Evolutionary conservation across 2,797 vertebrate genomes (phyloP).

Genomic region (Sebastes hubbsi): DNA sequence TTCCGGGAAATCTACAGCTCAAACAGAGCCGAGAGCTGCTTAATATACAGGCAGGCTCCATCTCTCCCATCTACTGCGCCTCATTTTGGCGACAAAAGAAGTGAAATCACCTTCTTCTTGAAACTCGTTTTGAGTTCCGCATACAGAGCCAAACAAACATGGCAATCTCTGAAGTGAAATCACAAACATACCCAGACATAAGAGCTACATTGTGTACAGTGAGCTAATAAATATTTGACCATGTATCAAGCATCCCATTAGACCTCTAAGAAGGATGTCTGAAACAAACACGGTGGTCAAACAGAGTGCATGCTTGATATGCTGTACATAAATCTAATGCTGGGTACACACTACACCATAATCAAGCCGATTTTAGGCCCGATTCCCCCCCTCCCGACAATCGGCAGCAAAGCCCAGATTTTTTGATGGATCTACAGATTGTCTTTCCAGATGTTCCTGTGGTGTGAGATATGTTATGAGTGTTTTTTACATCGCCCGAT

Average conservation of each 20-base stretch:
- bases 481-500: too few species aligned
- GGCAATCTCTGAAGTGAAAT: neutral
- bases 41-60: neutral
- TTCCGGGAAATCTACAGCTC: constrained; percentile 15
- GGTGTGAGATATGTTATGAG: too few species aligned
- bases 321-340: neutral
- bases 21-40: constrained; percentile 25
- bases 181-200: neutral
- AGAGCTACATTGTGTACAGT: neutral
- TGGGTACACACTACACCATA: too few species aligned
- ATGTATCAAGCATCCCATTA: neutral
- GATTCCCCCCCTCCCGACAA: rapidly evolving
- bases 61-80: neutral
- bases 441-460: too few species aligned
- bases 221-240: constrained; percentile 2
- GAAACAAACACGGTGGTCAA: constrained; percentile 2
- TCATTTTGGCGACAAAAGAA: neutral
- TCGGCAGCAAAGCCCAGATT: too few species aligned
- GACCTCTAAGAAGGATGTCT: neutral
- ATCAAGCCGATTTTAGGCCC: rapidly evolving
- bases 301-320: neutral
- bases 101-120: neutral
- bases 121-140: neutral
- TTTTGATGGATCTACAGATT: too few species aligned
- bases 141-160: neutral